A percentile compares a stretch with the other conserved stretches of the same genome.
Evolutionary conservation across 2,113 vertebrate species (phyloP).

Genomic region (Herpailurus yagouaroundi): DNA sequence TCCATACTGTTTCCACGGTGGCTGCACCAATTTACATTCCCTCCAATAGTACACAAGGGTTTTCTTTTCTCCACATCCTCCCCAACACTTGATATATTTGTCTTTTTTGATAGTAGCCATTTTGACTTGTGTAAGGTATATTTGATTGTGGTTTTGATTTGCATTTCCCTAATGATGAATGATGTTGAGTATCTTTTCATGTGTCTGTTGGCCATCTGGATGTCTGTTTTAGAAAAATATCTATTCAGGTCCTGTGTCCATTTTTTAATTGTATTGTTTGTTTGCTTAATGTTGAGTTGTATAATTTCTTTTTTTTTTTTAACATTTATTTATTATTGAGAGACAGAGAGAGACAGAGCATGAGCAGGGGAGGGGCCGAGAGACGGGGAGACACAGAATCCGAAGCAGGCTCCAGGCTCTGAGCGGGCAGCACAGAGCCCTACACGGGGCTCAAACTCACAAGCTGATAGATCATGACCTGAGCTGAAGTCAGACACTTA

Average conservation of each 20-base stretch:
- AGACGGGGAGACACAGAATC: too few species aligned
- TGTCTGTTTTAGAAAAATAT: neutral
- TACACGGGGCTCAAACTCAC: too few species aligned
- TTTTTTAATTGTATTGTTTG: neutral
- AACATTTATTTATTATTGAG: too few species aligned
- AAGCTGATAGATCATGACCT: too few species aligned
- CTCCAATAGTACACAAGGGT: neutral
- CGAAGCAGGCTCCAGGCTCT: too few species aligned
- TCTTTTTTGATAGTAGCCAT: neutral
- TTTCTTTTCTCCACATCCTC: neutral
- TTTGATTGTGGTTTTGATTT: neutral
- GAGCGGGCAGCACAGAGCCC: too few species aligned
- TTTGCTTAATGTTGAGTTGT: neutral
- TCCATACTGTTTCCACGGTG: neutral
- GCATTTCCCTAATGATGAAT: neutral
- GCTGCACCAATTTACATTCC: neutral
- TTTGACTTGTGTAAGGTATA: neutral
- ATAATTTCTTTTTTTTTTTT: neutral
- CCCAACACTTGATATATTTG: neutral
- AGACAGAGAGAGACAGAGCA: too few species aligned
- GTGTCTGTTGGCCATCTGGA: neutral
- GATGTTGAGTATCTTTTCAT: neutral
- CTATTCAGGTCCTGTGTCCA: neutral
- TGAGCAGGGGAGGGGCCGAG: too few species aligned
- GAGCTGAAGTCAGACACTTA: too few species aligned